phyloP scores from a whole-genome alignment of 1,140 invertebrate genomes.

The Hyphantria cunea region DNA sequence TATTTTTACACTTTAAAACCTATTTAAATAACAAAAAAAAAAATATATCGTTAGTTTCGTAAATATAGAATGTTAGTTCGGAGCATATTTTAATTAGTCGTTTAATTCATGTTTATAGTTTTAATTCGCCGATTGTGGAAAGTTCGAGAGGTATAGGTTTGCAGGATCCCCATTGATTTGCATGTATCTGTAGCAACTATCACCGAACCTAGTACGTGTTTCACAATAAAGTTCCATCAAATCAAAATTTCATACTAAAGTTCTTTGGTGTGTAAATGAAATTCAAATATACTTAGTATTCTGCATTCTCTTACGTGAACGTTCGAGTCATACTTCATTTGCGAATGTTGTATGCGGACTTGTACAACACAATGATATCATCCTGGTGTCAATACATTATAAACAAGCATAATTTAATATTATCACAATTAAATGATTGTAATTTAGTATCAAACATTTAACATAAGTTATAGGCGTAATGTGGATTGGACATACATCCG shows the following conservation, averaged over 20 bases:
- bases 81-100: constrained; percentile 77
- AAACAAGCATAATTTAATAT: constrained; percentile 36
- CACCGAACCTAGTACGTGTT: constrained; percentile 27
- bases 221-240: too few relatives aligned
- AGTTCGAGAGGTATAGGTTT: constrained; percentile 48
- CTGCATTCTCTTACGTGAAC: too few relatives aligned
- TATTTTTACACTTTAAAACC: constrained; percentile 77
- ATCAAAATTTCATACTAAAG: too few relatives aligned
- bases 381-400: constrained; percentile 7
- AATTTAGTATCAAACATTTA: constrained; percentile 21
- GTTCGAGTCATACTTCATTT: too few relatives aligned
- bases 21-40: constrained; percentile 65
- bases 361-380: background rate
- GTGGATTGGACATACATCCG: constrained; percentile 42
- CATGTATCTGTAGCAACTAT: constrained; percentile 55
- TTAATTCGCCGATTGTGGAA: constrained; percentile 58
- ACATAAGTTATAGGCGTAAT: constrained; percentile 32
- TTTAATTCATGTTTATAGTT: constrained; percentile 77
- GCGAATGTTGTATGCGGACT: too few relatives aligned
- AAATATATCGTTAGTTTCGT: constrained; percentile 76
- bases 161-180: constrained; percentile 54
- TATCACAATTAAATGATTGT: constrained; percentile 37
- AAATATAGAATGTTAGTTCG: constrained; percentile 71
- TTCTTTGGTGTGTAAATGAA: too few relatives aligned
- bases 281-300: too few relatives aligned